phyloP scores from a whole-genome alignment of 2,888 invertebrate genomes.

The Actias luna region DNA sequence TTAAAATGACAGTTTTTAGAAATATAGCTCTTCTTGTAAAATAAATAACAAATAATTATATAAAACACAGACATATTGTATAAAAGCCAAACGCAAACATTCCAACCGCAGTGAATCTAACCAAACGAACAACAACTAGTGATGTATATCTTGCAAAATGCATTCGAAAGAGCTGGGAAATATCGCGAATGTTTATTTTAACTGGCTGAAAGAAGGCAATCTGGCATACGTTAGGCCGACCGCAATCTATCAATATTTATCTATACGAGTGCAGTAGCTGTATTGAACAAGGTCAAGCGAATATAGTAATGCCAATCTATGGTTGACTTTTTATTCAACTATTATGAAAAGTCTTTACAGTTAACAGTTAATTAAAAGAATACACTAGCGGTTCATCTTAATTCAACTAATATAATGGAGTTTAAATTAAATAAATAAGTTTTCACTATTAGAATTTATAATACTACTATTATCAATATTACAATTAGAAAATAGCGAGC shows the following conservation, averaged over 20 bases:
- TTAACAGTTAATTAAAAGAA: not conserved
- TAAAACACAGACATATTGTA: not conserved
- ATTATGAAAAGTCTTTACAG: not conserved
- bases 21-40: too few species aligned
- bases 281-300: not conserved
- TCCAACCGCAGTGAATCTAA: slow-evolving; percentile 3
- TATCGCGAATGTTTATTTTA: slow-evolving; percentile 77
- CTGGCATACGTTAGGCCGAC: slow-evolving; percentile 62
- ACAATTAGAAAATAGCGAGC: too few species aligned
- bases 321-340: not conserved
- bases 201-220: slow-evolving; percentile 79
- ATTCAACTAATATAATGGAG: too few species aligned
- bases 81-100: slow-evolving; percentile 2
- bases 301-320: not conserved
- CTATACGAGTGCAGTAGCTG: not conserved
- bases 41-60: too few species aligned
- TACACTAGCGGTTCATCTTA: not conserved
- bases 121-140: slow-evolving; percentile 22
- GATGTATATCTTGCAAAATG: slow-evolving; percentile 37
- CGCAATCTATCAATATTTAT: slow-evolving; percentile 31
- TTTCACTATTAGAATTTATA: too few species aligned
- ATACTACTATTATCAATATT: too few species aligned
- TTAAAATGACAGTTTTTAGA: too few species aligned
- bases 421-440: too few species aligned
- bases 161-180: slow-evolving; percentile 70